Evolutionary conservation across 2,797 vertebrate species (phyloP), one percentile per base, ranked within the genome.

Genomic region (Atherinosoma microstoma): DNA sequence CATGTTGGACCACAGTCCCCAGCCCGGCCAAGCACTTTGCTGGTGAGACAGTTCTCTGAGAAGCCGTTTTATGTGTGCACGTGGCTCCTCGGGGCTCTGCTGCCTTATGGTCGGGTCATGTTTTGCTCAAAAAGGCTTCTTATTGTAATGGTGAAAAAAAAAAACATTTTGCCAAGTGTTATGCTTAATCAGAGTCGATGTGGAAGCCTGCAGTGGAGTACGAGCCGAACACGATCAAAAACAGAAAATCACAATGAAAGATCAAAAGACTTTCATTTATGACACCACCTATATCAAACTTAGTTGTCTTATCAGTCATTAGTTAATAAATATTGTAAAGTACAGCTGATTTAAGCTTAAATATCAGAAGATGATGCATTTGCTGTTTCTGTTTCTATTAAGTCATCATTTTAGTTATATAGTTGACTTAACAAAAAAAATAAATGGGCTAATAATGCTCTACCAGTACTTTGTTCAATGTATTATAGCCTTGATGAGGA

Each of bases 51-150:
- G 58, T 65, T 76, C 70, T 73, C 42, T 15, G 58, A 2, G 22
- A 54, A 18, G 38, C 1, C 1, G 32, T 64, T 79, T 85, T 18
- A 16, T 70, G 75, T 12, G 6, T 56, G 71, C 1, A 6, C 8
- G 57, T 4, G 35, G 67, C 60, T 29, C 24, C 73, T 13, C 51
- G 62, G 49, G 73, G 75, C 76, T 40, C 38, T 0, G 15, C 53
- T 11, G 60, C 79, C 86, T 76, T 86, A 89, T 85, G 84, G 60
- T 75, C 70, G 9, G 86, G 83, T 86, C 79, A 72, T n/a, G 74
- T 83, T 79, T 47, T 67, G 75, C 60, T 83, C 70, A 70, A 59
- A 74, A 22, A 16, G 1, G 58, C 67, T 81, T 83, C 74, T 78
- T 76, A 66, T 76, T 83, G 83, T 78, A 42, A 58, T n/a, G 51